Base-by-base conservation (phyloP, 1,140 invertebrate genomes). In the Saccostrea cuccullata region DNA sequence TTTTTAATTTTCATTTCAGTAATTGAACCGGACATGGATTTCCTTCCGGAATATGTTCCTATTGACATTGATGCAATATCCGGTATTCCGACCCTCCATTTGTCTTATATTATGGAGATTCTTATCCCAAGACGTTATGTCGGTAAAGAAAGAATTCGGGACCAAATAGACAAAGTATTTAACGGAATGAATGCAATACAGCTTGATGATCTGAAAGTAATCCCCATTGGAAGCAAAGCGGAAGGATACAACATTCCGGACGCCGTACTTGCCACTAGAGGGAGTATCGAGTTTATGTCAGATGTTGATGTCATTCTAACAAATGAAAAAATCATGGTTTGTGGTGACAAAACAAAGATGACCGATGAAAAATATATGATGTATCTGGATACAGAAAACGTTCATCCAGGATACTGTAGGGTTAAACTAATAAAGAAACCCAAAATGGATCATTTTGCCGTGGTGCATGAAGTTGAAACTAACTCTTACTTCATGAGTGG, bases 241-340 rank as follows among this genome's bases (percentile, higher is more conserved):
- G 87, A 88, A 55, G 87, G 87, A 15, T 88, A 88, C 55, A 84
- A 36, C 23, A 88, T 88, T 30, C 87, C 87, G 23, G 83, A 88
- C 73, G 83, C 87, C 8, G 67, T 88, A n/a, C 55, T 86, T 11
- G 17, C 55, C 8, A 67, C 55, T 6, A 36, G n/a, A 60, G 70
- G 70, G 9, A 60, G 36, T 26, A 82, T 86, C 8, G 84, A 86
- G 47, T 86, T 55, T 82, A 64, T 85, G 30, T 82, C 84, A 13
- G 87, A 88, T 30, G 84, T 85, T 15, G 87, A 88, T 56, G 56
- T 84, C 3, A 82, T 86, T 36, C 30, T 85, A 8, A 47, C 85
- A 4, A 82, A 60, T 20, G 55, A 85, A 2, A 60, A 85, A 26
- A 77, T 85, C 55, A 17, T 17, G 26, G 60, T 55, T 6, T 70